Evolutionary conservation across 2,113 vertebrate genomes (phyloP).

Genomic region (Anoplopoma fimbria): DNA sequence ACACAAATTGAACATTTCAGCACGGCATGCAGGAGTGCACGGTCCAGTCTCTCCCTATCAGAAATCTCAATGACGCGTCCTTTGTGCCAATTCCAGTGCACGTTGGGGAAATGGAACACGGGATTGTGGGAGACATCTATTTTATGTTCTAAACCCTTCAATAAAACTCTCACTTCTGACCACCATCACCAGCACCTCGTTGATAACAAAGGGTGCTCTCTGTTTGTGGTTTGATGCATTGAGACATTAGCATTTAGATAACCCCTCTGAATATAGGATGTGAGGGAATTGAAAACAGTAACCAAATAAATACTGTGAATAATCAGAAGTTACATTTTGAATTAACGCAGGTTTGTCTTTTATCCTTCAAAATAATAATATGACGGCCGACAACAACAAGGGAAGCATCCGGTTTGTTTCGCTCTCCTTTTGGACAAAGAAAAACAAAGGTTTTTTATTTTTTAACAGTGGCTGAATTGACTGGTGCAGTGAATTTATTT

Average conservation of each 20-base stretch:
- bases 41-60: slow-evolving; percentile 57
- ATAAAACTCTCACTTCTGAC: slow-evolving; percentile 64
- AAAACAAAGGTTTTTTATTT: not conserved
- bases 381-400: not conserved
- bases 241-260: slow-evolving; percentile 88
- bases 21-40: slow-evolving; percentile 33
- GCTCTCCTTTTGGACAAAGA: not conserved
- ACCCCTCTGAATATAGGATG: slow-evolving; percentile 75
- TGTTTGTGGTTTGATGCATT: slow-evolving; percentile 74
- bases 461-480: not conserved
- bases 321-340: slow-evolving; percentile 75
- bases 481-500: slow-evolving; percentile 3
- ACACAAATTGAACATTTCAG: slow-evolving; percentile 73
- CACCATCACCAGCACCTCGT: slow-evolving; percentile 16
- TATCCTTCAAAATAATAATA: slow-evolving; percentile 25
- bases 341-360: slow-evolving; percentile 71
- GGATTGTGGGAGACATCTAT: slow-evolving; percentile 62
- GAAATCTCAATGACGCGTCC: slow-evolving; percentile 64
- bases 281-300: slow-evolving; percentile 75
- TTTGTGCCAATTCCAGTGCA: slow-evolving; percentile 57
- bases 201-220: slow-evolving; percentile 72
- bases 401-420: slow-evolving; percentile 22
- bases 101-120: slow-evolving; percentile 56
- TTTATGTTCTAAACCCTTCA: slow-evolving; percentile 68
- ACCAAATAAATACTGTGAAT: slow-evolving; percentile 77